Evolutionary conservation across 2,888 invertebrate genomes (phyloP), one percentile per base, ranked within the genome.

Genomic region (Hyposoter dolosus): DNA sequence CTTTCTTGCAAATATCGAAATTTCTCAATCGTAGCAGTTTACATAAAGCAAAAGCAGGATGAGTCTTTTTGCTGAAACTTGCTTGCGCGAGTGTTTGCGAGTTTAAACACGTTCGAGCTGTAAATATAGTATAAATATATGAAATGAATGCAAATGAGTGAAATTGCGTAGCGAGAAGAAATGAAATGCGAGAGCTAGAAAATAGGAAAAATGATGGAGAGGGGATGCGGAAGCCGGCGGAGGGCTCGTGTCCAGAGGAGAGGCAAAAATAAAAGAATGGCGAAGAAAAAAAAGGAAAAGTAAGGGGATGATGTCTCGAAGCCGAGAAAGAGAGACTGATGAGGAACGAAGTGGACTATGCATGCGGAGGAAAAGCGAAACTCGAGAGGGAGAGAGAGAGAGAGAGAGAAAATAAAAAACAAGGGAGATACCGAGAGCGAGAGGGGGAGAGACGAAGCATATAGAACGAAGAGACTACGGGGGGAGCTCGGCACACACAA

Each of bases 391-490:
- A 17, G 78, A 81, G 81, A 28, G 74, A 17, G 78, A 74, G 65
- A 63, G 85, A 65, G 68, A 77, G 82, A 23, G 80, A 69, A 76
- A 84, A 80, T 77, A 84, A 78, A 77, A 84, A 69, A 83, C n/a
- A n/a, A n/a, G n/a, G n/a, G 75, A 66, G 75, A 85, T 79, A 69
- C 71, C 68, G 66, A 47, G 47, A 47, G 79, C 68, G 69, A 35
- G 69, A 68, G 28, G 80, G 84, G 87, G 81, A 83, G 86, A 87
- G 87, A 88, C 84, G 87, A 88, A 88, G 87, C 87, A 88, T 86
- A 86, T 86, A 86, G 89, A 89, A 91, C 90, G 90, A 90, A 88
- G 91, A 92, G 92, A 92, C 92, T 92, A 92, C 91, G 91, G 91
- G 53, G 80, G 63, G 89, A 91, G 91, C 90, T 89, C 90, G 90